Evolutionary conservation across 2,888 invertebrate genomes (phyloP).

Genomic region (Stratiomys singularior): DNA sequence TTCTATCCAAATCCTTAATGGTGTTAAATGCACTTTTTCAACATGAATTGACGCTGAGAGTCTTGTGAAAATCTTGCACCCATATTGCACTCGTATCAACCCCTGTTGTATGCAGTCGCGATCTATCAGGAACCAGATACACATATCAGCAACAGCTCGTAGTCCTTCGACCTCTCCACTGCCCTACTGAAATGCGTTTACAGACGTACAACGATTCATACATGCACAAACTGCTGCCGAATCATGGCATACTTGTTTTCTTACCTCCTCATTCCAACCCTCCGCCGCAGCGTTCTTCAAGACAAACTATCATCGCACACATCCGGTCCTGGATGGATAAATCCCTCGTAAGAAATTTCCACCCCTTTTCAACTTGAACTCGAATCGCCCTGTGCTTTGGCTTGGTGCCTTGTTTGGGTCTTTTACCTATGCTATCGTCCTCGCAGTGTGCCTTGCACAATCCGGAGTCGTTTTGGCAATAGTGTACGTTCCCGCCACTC

Average conservation of each 20-base stretch:
- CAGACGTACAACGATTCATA: not conserved
- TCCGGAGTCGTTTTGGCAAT: conserved; percentile 27
- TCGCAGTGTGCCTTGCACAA: conserved; percentile 20
- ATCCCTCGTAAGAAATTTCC: conserved; percentile 42
- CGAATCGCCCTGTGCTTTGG: conserved; percentile 37
- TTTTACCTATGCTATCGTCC: not conserved
- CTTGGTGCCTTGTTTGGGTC: conserved; percentile 1
- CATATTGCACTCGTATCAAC: not conserved
- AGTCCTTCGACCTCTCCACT: conserved; percentile 10
- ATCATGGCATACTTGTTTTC: not conserved
- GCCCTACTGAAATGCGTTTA: conserved; percentile 12
- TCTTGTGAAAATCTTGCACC: not conserved
- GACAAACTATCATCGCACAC: conserved; percentile 32
- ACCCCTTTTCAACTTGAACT: conserved; percentile 38
- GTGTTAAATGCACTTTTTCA: no score
- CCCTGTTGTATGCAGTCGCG: not conserved
- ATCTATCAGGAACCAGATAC: conserved; percentile 24
- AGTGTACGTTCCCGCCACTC: conserved; percentile 3
- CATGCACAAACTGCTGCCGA: not conserved
- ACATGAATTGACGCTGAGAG: no score
- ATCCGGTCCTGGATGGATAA: conserved; percentile 36
- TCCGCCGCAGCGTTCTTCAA: not conserved
- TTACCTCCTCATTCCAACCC: not conserved
- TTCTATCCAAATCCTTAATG: no score
- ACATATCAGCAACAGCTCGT: not conserved